A percentile compares a stretch with the other conserved stretches of the same genome.
These are phyloP conservation scores for Formicarius rufipectus DNA, from an alignment of 2,113 vertebrate species.

Conservation along the genomic window DNA sequence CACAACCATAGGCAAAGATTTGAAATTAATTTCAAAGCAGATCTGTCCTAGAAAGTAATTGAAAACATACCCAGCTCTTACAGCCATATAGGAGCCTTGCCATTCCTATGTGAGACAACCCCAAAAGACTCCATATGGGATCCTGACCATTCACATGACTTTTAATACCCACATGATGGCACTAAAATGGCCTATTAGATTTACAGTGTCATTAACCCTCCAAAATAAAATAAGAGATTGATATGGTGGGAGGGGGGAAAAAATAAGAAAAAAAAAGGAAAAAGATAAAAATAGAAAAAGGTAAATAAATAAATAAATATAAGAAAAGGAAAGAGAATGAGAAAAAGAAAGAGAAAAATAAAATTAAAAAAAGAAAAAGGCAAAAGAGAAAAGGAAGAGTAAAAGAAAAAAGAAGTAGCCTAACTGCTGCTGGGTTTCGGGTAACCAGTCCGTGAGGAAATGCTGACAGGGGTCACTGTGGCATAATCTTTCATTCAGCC, in stretches of 20 bases:
- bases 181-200: slow-evolving; percentile 86
- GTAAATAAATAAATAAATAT: no score
- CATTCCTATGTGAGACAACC: slow-evolving; percentile 55
- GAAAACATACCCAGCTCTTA: slow-evolving; percentile 62
- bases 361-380: fast-evolving
- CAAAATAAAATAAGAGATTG: slow-evolving; percentile 77
- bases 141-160: slow-evolving; percentile 73
- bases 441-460: slow-evolving; percentile 84
- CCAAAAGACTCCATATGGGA: slow-evolving; percentile 68
- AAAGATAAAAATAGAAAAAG: not conserved
- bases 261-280: not conserved
- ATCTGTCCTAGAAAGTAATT: slow-evolving; percentile 70
- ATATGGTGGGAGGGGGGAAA: not conserved
- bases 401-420: slow-evolving; percentile 47
- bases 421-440: slow-evolving; percentile 81
- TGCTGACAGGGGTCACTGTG: slow-evolving; percentile 87
- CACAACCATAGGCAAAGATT: slow-evolving; percentile 63
- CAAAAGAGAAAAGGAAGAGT: fast-evolving
- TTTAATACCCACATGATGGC: slow-evolving; percentile 83
- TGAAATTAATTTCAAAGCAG: slow-evolving; percentile 74
- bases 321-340: not conserved
- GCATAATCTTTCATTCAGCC: slow-evolving; percentile 89
- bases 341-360: fast-evolving
- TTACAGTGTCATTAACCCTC: slow-evolving; percentile 84
- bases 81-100: slow-evolving; percentile 43